Conservation (phyloP, 1,140 invertebrate species). For the Araneus ventricosus region DNA sequence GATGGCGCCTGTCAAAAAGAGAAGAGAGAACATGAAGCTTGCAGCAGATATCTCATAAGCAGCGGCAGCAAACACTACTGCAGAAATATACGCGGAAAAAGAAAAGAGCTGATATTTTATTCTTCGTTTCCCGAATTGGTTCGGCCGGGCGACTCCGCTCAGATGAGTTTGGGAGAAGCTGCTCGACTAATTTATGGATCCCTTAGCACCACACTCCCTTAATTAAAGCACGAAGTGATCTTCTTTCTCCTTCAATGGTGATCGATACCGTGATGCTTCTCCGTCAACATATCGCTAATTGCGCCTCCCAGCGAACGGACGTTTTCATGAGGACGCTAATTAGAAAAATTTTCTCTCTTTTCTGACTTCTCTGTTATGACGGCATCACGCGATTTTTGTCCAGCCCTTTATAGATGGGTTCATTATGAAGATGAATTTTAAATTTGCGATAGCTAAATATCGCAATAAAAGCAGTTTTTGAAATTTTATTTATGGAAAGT, state of each 20-base stretch:
- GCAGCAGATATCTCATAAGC: conserved; percentile 16
- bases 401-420: not conserved
- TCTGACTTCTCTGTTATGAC: not conserved
- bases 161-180: conserved; percentile 27
- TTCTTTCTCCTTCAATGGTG: conserved; percentile 15
- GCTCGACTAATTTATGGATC: conserved; percentile 60
- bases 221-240: conserved; percentile 58
- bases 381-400: not conserved
- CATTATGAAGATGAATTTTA: not conserved
- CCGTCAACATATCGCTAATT: conserved; percentile 64
- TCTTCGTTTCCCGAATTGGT: conserved; percentile 11
- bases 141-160: not conserved
- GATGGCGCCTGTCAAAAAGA: conserved; percentile 66
- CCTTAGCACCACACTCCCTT: conserved; percentile 47
- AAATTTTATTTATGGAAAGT: no score
- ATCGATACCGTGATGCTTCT: conserved; percentile 50
- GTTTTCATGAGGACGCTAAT: conserved; percentile 20
- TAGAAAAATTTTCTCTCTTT: conserved; percentile 1
- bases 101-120: conserved; percentile 45
- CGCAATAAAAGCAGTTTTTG: not conserved
- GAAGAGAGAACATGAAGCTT: conserved; percentile 15
- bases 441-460: not conserved
- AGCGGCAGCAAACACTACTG: not conserved
- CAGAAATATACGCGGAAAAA: not conserved
- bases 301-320: not conserved